Evolutionary conservation across 2,113 vertebrate genomes (phyloP).

Genomic region (Syngnathoides biaculeatus): DNA sequence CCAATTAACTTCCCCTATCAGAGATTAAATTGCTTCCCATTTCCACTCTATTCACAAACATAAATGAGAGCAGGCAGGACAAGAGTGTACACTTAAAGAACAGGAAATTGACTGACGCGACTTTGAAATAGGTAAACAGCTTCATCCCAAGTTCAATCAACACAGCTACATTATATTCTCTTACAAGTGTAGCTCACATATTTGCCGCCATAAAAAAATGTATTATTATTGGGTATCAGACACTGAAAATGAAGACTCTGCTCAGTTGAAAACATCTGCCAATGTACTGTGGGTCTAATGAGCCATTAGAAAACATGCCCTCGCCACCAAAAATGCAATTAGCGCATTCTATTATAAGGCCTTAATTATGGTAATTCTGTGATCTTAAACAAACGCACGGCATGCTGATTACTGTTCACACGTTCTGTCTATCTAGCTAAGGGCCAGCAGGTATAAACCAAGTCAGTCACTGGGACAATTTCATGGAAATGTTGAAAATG

Average conservation of each 20-base stretch:
- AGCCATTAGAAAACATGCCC: conserved; percentile 78
- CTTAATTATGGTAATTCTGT: conserved; percentile 78
- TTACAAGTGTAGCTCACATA: conserved; percentile 35
- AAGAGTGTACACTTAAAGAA: conserved; percentile 61
- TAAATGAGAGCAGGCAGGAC: conserved; percentile 58
- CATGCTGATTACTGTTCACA: conserved; percentile 69
- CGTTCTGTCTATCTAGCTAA: conserved; percentile 67
- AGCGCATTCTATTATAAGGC: conserved; percentile 78
- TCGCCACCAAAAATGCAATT: conserved; percentile 80
- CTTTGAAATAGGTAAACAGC: conserved; percentile 57
- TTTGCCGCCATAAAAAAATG: no score
- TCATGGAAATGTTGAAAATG: conserved; percentile 70
- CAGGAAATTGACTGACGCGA: conserved; percentile 64
- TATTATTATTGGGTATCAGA: conserved; percentile 45
- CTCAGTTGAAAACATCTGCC: conserved; percentile 74
- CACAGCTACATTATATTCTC: conserved; percentile 41
- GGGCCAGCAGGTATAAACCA: conserved; percentile 69
- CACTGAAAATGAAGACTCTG: conserved; percentile 54
- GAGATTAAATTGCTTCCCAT: conserved; percentile 70
- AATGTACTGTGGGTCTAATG: conserved; percentile 73
- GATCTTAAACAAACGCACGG: conserved; percentile 79
- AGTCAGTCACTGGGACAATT: conserved; percentile 72
- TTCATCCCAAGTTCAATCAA: conserved; percentile 40
- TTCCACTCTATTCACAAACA: conserved; percentile 69
- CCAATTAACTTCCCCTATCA: conserved; percentile 71